Conservation (phyloP, 2,113 vertebrate species). For the Tachuris rubrigastra region DNA sequence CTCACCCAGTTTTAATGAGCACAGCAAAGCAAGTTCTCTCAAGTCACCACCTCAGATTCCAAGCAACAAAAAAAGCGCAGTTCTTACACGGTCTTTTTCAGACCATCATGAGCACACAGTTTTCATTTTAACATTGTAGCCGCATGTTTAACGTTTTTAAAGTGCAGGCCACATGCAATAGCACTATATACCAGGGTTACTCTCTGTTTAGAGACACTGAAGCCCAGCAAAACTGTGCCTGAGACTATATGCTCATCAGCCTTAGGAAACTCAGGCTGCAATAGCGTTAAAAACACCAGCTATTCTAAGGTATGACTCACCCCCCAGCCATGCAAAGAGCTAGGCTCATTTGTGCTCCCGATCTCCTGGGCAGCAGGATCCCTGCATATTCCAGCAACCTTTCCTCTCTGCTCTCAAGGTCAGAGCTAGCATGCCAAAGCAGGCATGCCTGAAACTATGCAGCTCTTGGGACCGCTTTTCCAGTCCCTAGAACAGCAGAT, state of each 20-base stretch:
- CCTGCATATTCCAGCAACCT: not conserved
- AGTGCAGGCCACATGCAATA: not conserved
- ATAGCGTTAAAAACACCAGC: not conserved
- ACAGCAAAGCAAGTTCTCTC: not conserved
- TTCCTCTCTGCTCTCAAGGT: not conserved
- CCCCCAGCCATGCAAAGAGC: not conserved
- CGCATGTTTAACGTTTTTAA: not conserved
- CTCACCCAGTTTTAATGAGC: not conserved
- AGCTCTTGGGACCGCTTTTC: not conserved
- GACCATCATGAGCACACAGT: not conserved
- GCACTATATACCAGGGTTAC: accelerated
- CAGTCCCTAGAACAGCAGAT: not conserved
- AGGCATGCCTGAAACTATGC: not conserved
- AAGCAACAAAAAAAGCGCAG: not conserved
- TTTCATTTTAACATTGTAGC: accelerated
- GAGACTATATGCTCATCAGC: not conserved
- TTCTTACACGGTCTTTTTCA: accelerated
- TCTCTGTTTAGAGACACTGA: accelerated
- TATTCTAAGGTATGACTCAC: not conserved
- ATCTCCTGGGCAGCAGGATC: not conserved
- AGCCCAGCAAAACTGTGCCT: not conserved
- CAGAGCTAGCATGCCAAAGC: not conserved
- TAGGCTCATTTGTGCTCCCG: not conserved
- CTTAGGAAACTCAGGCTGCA: not conserved
- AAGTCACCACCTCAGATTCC: not conserved